Base-by-base conservation (phyloP, 2,888 invertebrate species). In the Conomelus anceps region DNA sequence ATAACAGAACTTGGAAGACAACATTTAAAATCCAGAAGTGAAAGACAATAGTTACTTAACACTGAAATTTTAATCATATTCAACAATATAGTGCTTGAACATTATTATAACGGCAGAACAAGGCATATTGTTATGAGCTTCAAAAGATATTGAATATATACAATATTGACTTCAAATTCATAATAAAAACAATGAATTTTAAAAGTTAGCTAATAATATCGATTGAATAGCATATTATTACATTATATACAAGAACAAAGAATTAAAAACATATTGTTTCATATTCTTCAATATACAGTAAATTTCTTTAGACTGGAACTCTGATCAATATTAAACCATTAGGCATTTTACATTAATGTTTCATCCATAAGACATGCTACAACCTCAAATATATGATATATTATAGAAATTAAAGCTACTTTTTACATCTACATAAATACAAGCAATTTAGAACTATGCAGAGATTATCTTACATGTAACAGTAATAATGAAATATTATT, bases 51-150 rank as follows among this genome's bases (percentile, higher is more conserved):
- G 11, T 34, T 1, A 34, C 17, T 17, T 34, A 34, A 34, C 34
- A 34, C 34, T 34, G 34, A 17, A 34, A 34, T 34, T 34, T 34
- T 34, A 34, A 34, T 34, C 6, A 13, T 34, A 34, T 34, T 34
- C 11, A 34, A 34, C 34, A 34, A 34, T 34, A 34, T 34, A 34
- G 34, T 34, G 34, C 34, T 34, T 34, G n/a, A 22, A 23, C 23
- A 23, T 86, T 23, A 86, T 86, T 86, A 23, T 23, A 86, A 86
- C 86, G 23, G 86, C 23, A 86, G 86, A 23, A 86, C 86, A 86
- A 86, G 86, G 86, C 86, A 23, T 85, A 86, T 86, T 24, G 24
- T 86, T 86, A 86, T 86, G 86, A 86, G 86, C 86, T 86, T 86
- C 20, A 88, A 88, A 34, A 34, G 34, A 34, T 4, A 34, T 34